Percentiles rank a stretch among this genome's conserved stretches.
Evolutionary conservation across 2,888 invertebrate genomes (phyloP).

Genomic region (Aphodius granarius): DNA sequence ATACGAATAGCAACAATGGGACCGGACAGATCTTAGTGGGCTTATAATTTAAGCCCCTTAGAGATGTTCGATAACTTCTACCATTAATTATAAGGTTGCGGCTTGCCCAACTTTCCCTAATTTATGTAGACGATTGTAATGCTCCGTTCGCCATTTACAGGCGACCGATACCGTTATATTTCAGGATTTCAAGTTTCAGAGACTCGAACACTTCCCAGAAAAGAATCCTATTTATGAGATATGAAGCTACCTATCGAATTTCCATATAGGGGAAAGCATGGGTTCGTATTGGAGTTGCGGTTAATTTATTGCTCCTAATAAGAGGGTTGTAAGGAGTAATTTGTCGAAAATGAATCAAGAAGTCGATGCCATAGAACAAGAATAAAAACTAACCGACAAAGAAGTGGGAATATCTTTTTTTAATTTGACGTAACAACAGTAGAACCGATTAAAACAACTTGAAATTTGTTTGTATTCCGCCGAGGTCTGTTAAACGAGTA

Average conservation of each 20-base stretch:
- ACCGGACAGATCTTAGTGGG: conserved; percentile 14
- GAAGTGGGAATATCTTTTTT: too few relatives aligned
- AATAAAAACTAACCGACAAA: too few relatives aligned
- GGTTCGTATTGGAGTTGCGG: neutral
- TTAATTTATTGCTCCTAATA: neutral
- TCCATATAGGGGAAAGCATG: neutral
- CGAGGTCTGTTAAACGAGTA: neutral
- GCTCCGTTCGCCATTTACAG: neutral
- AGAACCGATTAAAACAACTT: neutral
- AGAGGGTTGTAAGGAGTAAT: neutral
- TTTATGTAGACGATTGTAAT: conserved; percentile 13
- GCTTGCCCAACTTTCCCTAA: conserved; percentile 20
- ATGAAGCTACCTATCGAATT: neutral
- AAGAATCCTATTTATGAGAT: neutral
- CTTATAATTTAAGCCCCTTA: conserved; percentile 20
- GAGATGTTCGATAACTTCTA: conserved; percentile 20
- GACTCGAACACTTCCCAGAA: neutral
- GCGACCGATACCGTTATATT: neutral
- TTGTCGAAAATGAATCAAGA: neutral
- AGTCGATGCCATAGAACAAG: too few relatives aligned
- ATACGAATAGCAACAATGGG: conserved; percentile 10
- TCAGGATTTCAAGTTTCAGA: neutral
- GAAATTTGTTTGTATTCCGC: neutral
- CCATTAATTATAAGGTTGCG: conserved; percentile 22
- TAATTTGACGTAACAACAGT: neutral